Base-by-base conservation (phyloP, 2,888 invertebrate species). In the Operophtera brumata region DNA sequence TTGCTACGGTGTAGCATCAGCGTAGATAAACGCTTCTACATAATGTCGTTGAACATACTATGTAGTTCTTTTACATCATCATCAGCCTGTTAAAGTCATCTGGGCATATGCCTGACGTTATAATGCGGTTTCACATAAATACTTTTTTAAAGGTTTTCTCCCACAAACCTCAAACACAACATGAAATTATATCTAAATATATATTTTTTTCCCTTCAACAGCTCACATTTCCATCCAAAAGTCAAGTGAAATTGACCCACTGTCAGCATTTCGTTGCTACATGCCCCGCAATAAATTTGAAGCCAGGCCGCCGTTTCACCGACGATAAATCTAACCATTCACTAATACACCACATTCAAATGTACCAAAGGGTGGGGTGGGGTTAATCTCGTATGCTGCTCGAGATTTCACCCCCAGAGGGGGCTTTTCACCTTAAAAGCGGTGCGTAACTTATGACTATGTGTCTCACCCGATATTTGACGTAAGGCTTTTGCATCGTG, bases 261-360 rank as follows among this genome's bases (percentile, higher is more conserved):
- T 60, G 62, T 45, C 49, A 47, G 41, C 48, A 42, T 48, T 47
- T 32, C 47, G 50, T 52, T 53, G 50, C 66, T 56, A 48, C 66
- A 71, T 65, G 48, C 59, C 54, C 68, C 57, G 70, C 70, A 75
- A 82, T 83, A 85, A 84, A 84, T 84, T 78, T 76, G 66, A 50
- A 65, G 75, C 73, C 72, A 75, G 72, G 62, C 78, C 77, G 76
- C 72, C 80, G 75, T 78, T 75, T 71, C 74, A 64, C 59, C 70
- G 66, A 69, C 78, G 70, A 84, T 87, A 87, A 85, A 87, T 86
- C 86, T 82, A 69, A 70, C 78, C 82, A 79, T 83, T 85, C 82
- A 80, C 82, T 83, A 86, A 84, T 85, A 84, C 80, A 80, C 80
- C 81, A 75, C 82, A 86, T 86, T 86, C 85, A 86, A 86, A 86